Base-by-base conservation (phyloP, 2,113 vertebrate genomes). In the Parus major region DNA sequence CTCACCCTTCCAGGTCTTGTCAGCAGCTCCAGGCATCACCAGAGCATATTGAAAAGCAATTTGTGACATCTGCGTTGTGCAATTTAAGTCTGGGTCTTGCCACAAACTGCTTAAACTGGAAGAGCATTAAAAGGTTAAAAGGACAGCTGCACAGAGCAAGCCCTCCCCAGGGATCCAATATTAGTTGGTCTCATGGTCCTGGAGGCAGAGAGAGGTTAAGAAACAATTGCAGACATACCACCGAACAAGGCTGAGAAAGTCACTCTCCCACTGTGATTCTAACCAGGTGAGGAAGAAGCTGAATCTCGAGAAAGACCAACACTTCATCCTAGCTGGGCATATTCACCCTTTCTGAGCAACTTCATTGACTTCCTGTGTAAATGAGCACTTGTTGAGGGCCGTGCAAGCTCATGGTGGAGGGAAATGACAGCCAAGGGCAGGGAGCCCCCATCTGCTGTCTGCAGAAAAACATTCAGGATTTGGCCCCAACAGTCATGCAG, bases 11-110 rank as follows among this genome's bases (percentile, higher is more conserved):
- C 85, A 90, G 59, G 81, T 76, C 95, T 94, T 95, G 86, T 93
- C 88, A 88, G 91, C 90, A 95, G 50, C 93, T 97, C 90, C 75
- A 95, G 86, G 72, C 92, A 93, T 84, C 86, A 42, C 83, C 56
- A 88, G 81, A 86, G 61, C 76, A 92, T 82, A 96, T 22, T 97
- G 95, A 95, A 97, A 97, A 97, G 91, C 92, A 93, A 96, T 97
- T 96, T 96, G 86, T 94, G 92, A 92, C 95, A 95, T 95, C 92
- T 92, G 91, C 2, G 0, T 90, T 86, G 76, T 94, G 86, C 86
- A 92, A 52, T 95, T 95, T 88, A 91, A 90, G 79, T 52, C 76
- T 83, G 50, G 71, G 61, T 76, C 72, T 90, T 96, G 66, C 83
- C 81, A 79, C 70, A 88, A 95, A 95, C 75, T 84, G 64, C 76